phyloP scores from a whole-genome alignment of 2,888 invertebrate genomes.

The Onthophagus sagittarius region DNA sequence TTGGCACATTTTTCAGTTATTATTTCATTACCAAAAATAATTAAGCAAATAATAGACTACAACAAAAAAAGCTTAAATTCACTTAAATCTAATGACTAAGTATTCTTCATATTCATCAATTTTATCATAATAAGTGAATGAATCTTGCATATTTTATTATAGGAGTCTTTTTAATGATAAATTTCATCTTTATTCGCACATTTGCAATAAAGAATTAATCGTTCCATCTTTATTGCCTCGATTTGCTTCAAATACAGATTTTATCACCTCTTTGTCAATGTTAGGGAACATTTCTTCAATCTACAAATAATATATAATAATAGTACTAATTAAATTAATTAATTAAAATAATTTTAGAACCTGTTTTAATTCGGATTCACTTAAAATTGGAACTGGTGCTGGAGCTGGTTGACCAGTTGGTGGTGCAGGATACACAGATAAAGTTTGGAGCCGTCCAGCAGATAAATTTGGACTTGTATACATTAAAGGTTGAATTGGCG shows the following conservation, averaged over 20 bases:
- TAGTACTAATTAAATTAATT: conserved; percentile 3
- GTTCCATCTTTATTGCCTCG: conserved; percentile 86
- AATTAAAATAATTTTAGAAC: conserved; percentile 43
- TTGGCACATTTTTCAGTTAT: too few species aligned
- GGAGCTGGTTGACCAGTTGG: conserved; percentile 30
- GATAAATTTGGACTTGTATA: conserved; percentile 21
- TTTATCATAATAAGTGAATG: too few species aligned
- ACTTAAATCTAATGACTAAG: too few species aligned
- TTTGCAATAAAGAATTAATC: conserved; percentile 84
- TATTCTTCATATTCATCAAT: too few species aligned
- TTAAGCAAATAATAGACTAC: too few species aligned
- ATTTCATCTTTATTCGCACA: conserved; percentile 60
- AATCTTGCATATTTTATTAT: too few species aligned
- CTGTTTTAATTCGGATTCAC: conserved; percentile 63
- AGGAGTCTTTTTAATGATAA: background rate
- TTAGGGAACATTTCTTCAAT: conserved; percentile 96
- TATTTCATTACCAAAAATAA: too few species aligned
- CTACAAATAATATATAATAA: conserved; percentile 47
- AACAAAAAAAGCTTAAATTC: too few species aligned
- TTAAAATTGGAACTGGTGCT: conserved; percentile 43
- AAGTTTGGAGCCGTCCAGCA: conserved; percentile 37
- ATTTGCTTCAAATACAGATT: conserved; percentile 85
- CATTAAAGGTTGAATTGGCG: conserved; percentile 51
- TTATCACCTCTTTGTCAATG: conserved; percentile 89
- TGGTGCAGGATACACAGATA: conserved; percentile 49